Evolutionary conservation across 2,888 invertebrate species (phyloP).

Genomic region (Erannis defoliaria): DNA sequence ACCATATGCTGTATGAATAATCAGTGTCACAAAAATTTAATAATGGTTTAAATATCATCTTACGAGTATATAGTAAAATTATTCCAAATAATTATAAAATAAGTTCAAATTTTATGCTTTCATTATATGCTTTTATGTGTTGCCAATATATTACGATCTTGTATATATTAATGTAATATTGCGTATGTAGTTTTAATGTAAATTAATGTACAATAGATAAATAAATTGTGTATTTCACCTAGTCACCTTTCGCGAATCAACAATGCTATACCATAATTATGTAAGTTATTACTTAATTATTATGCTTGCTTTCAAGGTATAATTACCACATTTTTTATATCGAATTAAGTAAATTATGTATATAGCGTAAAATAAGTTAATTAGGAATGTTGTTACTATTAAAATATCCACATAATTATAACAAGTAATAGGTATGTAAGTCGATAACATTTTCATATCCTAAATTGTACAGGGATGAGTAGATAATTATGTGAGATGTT

Average conservation of each 20-base stretch:
- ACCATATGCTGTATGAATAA: too few relatives aligned
- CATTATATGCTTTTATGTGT: neutral
- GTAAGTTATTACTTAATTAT: constrained; percentile 5
- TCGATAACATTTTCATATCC: constrained; percentile 34
- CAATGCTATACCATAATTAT: constrained; percentile 31
- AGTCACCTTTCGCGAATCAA: constrained; percentile 47
- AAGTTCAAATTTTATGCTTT: neutral
- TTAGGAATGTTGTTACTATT: constrained; percentile 24
- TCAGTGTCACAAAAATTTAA: neutral
- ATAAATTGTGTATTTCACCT: constrained; percentile 49
- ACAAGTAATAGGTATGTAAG: constrained; percentile 1
- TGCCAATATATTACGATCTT: constrained; percentile 8
- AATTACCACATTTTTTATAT: constrained; percentile 15
- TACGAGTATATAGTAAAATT: too few relatives aligned
- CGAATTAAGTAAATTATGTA: constrained; percentile 14
- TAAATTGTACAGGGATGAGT: constrained; percentile 47
- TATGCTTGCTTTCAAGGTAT: constrained; percentile 18
- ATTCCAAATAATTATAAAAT: neutral
- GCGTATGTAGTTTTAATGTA: constrained; percentile 30
- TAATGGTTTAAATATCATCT: neutral
- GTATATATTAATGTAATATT: constrained; percentile 33
- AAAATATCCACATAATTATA: constrained; percentile 2
- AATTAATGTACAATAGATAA: constrained; percentile 26
- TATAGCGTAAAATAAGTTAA: constrained; percentile 16
- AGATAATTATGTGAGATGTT: constrained; percentile 28